These are phyloP conservation scores for Palaemon carinicauda DNA, from an alignment of 1,140 invertebrate species.

Conservation along the genomic window DNA sequence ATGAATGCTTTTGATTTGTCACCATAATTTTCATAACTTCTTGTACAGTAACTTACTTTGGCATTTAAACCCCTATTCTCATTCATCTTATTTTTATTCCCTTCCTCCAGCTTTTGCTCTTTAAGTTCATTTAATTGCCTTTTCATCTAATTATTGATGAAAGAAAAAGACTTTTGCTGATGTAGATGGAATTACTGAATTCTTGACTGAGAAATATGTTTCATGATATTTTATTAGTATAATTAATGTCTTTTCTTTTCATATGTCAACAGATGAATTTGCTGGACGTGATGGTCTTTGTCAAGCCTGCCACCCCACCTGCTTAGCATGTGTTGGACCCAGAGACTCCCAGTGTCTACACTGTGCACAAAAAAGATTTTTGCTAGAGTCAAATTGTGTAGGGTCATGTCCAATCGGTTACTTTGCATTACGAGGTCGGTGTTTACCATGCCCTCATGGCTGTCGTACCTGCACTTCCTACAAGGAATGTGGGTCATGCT, in stretches of 20 bases:
- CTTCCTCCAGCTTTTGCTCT: no score
- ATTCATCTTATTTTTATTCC: background rate
- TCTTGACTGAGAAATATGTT: background rate
- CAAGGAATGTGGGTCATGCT: constrained; percentile 78
- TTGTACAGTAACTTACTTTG: background rate
- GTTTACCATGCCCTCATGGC: constrained; percentile 26
- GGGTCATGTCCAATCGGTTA: constrained; percentile 1
- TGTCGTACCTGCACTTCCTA: constrained; percentile 60
- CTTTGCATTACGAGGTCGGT: constrained; percentile 14
- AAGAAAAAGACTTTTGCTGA: no score
- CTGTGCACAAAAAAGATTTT: constrained; percentile 12
- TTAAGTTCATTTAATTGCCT: no score
- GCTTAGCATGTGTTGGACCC: constrained; percentile 27
- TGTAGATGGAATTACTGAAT: no score
- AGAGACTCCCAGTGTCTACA: constrained; percentile 22
- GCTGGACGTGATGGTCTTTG: background rate
- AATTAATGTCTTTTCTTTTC: background rate
- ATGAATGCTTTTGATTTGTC: background rate
- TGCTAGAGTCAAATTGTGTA: constrained; percentile 26
- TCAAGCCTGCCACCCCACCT: constrained; percentile 26
- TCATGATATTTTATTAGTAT: background rate
- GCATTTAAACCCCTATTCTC: background rate
- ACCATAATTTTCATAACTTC: background rate
- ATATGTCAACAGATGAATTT: constrained; percentile 26
- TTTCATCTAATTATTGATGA: no score